Evolutionary conservation across 2,888 invertebrate genomes (phyloP), one percentile per base, ranked within the genome.

Genomic region (Calameuta idolon): DNA sequence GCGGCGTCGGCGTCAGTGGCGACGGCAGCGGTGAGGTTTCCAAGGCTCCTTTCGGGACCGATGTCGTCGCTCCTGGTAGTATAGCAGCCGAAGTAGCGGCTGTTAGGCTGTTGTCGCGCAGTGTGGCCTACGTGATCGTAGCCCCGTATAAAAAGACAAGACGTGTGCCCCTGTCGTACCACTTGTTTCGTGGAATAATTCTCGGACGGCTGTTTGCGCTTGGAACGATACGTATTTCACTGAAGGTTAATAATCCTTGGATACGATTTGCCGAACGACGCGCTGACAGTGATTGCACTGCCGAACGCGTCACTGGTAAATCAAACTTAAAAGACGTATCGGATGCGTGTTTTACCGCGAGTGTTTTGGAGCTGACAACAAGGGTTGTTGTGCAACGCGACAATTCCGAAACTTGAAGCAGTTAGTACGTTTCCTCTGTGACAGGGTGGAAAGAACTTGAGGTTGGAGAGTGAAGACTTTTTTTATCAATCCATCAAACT

Each of bases 41-140:
- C 85, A 86, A 87, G 87, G 87, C 84, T 82, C 80, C 23, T 55
- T 23, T 55, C 9, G 78, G 69, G 81, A 75, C 81, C 80, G 82
- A 85, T 83, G 84, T 86, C 83, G 86, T 87, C 85, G 83, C 78
- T 76, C 78, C 80, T 78, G 85, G 83, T 85, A 85, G 87, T 87
- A 86, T 78, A 81, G 79, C 71, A 71, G 75, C 76, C 55, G 55
- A 9, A 55, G 55, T 55, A 55, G 55, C 55, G 55, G 55, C 55
- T 23, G 55, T 55, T 55, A 69, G 30, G 73, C 80, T 73, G 82
- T 80, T 73, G 82, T 81, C 71, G 80, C 77, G 78, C 79, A 35
- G 75, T 55, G 40, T 79, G 84, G 88, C 86, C 84, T 88, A 87
- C 86, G 87, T 88, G 87, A 83, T 87, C 84, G 81, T 79, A 77